These are phyloP conservation scores for Neolamprologus kungweensis DNA, from an alignment of 2,113 vertebrate genomes.

Conservation along the genomic window DNA sequence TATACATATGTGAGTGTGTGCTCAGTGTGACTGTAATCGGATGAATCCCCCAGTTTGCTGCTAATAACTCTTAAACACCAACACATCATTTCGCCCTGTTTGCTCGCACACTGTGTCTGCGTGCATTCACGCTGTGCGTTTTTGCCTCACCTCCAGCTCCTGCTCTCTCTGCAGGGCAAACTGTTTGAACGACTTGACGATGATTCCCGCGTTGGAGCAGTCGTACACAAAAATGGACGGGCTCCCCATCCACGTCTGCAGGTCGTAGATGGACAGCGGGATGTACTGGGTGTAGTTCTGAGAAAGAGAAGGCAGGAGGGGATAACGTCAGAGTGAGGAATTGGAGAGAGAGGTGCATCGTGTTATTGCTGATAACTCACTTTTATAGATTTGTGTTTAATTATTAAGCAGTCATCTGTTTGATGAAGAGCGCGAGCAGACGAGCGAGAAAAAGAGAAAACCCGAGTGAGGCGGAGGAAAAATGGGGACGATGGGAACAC, in stretches of 20 bases:
- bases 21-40: neutral
- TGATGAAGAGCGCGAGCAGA: neutral
- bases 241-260: constrained; percentile 99
- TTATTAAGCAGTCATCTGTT: constrained; percentile 30
- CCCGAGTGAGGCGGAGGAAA: neutral
- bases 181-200: constrained; percentile 98
- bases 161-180: constrained; percentile 96
- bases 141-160: constrained; percentile 87
- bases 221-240: constrained; percentile 98
- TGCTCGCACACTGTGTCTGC: neutral
- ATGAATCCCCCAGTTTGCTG: neutral
- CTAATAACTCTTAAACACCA: neutral
- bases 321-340: neutral
- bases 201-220: constrained; percentile 94
- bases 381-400: constrained; percentile 32
- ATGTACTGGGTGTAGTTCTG: constrained; percentile 99
- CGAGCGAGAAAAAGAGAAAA: neutral
- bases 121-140: neutral
- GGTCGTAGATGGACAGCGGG: constrained; percentile 95
- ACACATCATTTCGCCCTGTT: neutral
- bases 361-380: constrained; percentile 17
- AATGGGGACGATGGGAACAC: neutral
- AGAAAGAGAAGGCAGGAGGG: neutral
- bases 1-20: neutral
- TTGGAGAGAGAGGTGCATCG: neutral